Evolutionary conservation across 2,797 vertebrate genomes (phyloP).

Genomic region (Siniperca undulata): DNA sequence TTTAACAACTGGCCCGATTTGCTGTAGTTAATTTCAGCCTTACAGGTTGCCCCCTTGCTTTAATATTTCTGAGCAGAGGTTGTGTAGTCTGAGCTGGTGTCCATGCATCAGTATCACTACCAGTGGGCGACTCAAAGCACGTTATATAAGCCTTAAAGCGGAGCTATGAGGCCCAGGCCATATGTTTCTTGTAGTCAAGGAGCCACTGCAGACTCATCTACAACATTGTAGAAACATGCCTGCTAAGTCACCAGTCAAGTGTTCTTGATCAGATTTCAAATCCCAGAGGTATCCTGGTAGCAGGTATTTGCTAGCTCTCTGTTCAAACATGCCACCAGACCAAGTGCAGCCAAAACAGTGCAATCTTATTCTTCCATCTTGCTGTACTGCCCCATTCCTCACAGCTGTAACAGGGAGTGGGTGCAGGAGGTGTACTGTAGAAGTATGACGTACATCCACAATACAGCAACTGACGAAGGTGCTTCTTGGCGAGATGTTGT

Average conservation of each 20-base stretch:
- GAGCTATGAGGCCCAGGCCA: background rate
- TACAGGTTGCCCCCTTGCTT: background rate
- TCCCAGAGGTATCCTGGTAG: conserved; percentile 16
- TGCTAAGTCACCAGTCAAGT: background rate
- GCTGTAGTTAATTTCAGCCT: background rate
- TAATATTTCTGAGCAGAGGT: background rate
- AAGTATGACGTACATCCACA: background rate
- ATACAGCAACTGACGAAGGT: background rate
- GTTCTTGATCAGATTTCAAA: background rate
- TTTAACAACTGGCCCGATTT: background rate
- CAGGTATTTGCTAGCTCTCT: conserved; percentile 50
- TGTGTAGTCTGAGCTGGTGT: conserved; percentile 2
- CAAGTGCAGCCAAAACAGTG: conserved; percentile 27
- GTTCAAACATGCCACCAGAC: conserved; percentile 65
- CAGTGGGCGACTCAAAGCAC: background rate
- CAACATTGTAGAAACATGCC: conserved; percentile 27
- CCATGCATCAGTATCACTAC: background rate
- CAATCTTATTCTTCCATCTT: background rate
- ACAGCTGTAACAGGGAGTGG: background rate
- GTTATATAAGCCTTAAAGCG: background rate
- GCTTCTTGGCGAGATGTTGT: background rate
- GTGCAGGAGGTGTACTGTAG: background rate
- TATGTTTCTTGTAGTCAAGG: background rate
- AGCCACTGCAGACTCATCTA: conserved; percentile 4
- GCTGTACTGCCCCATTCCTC: conserved; percentile 11